Evolutionary conservation across 1,140 invertebrate species (phyloP).

Genomic region (Ylistrum balloti): DNA sequence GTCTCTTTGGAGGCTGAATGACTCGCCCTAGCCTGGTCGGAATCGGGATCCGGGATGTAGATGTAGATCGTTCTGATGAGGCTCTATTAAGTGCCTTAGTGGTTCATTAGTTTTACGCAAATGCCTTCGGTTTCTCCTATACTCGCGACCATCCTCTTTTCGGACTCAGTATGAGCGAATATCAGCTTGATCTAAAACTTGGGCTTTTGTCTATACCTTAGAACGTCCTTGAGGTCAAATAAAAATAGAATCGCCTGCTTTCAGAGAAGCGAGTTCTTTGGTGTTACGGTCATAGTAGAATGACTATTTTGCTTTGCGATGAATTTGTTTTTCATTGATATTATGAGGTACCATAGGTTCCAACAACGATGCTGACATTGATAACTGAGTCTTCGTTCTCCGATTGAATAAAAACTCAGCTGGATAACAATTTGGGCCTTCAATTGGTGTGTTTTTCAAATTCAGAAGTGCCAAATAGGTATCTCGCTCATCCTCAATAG

Average conservation of each 20-base stretch:
- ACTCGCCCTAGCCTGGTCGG: no score
- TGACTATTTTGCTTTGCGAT: background rate
- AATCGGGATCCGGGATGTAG: no score
- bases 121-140: background rate
- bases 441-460: background rate
- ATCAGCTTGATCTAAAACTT: background rate
- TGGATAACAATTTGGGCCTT: background rate
- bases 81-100: no score
- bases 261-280: background rate
- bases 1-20: no score
- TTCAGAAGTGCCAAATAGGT: background rate
- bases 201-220: background rate
- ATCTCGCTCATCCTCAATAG: background rate
- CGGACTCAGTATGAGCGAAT: background rate
- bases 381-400: conserved; percentile 34
- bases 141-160: background rate
- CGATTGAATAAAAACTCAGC: conserved; percentile 18
- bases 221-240: background rate
- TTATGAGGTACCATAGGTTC: background rate
- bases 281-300: background rate
- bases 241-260: background rate
- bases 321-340: background rate
- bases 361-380: background rate
- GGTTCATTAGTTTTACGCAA: background rate
- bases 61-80: no score